A percentile compares a stretch with the other conserved stretches of the same genome.
Evolutionary conservation across 2,888 invertebrate genomes (phyloP).

Genomic region (Epinotia nisella): DNA sequence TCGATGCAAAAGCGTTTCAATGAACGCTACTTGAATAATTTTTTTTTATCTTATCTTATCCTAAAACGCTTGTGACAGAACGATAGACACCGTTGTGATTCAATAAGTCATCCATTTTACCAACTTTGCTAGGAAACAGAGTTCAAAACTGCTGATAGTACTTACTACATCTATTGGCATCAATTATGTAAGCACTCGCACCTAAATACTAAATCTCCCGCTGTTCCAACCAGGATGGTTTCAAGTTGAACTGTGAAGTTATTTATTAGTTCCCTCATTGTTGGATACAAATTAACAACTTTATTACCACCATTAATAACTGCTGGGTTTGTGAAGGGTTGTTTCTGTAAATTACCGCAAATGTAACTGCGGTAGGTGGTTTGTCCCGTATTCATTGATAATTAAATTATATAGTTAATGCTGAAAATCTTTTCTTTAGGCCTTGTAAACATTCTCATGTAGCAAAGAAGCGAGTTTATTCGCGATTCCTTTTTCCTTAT

Average conservation of each 20-base stretch:
- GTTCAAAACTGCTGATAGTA: background rate
- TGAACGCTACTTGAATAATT: no score
- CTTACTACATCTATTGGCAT: background rate
- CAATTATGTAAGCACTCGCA: background rate
- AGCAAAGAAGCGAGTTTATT: background rate
- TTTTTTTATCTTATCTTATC: no score
- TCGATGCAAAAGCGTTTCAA: no score
- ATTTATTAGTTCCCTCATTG: slow-evolving; percentile 59
- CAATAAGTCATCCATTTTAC: background rate
- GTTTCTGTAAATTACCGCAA: slow-evolving; percentile 21
- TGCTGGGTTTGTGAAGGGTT: slow-evolving; percentile 45
- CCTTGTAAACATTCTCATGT: background rate
- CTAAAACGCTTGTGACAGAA: no score
- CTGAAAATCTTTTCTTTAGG: background rate
- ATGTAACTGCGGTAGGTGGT: slow-evolving; percentile 3
- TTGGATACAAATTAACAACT: slow-evolving; percentile 55
- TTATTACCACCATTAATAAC: slow-evolving; percentile 56
- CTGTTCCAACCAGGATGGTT: slow-evolving; percentile 14
- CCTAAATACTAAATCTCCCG: background rate
- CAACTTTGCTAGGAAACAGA: no score
- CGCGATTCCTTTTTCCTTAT: background rate
- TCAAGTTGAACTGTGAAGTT: slow-evolving; percentile 54
- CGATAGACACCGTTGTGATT: no score
- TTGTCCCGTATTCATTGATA: background rate
- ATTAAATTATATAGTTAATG: background rate